Percentiles rank a stretch among this genome's conserved stretches.
Conservation (phyloP, 2,113 vertebrate species). For the Puntigrus tetrazona region DNA sequence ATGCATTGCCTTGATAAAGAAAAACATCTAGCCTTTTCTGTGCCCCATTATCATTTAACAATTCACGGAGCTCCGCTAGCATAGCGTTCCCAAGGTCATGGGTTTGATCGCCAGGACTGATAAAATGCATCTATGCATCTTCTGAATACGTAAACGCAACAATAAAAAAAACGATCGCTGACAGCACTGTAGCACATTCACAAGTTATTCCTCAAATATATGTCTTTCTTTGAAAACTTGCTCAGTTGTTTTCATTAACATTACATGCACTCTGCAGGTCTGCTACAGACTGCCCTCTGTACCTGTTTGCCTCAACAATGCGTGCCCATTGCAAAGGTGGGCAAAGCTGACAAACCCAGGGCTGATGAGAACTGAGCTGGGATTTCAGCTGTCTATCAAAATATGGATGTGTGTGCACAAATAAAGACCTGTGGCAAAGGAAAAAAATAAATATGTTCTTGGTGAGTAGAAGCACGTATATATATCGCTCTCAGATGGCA, state of each 20-base stretch:
- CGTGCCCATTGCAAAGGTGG: not conserved
- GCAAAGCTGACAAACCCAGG: not conserved
- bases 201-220: not conserved
- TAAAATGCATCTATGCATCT: not conserved
- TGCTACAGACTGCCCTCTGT: not conserved
- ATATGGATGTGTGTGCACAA: not conserved
- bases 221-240: not conserved
- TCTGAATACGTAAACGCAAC: not conserved
- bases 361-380: not conserved
- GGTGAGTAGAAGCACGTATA: constrained; percentile 13
- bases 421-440: not conserved
- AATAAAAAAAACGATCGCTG: not conserved
- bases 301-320: not conserved
- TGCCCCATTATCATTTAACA: not conserved
- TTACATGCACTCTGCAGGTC: not conserved
- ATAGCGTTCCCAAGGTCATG: not conserved
- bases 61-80: not conserved
- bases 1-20: not conserved
- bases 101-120: not conserved
- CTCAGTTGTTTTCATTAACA: not conserved
- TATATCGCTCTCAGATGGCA: constrained; percentile 13
- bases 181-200: not conserved
- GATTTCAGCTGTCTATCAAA: not conserved
- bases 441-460: constrained; percentile 11
- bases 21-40: not conserved